Percentiles rank a stretch among this genome's conserved stretches.
Evolutionary conservation across 2,797 vertebrate species (phyloP).

Genomic region (Lepus townsendii): DNA sequence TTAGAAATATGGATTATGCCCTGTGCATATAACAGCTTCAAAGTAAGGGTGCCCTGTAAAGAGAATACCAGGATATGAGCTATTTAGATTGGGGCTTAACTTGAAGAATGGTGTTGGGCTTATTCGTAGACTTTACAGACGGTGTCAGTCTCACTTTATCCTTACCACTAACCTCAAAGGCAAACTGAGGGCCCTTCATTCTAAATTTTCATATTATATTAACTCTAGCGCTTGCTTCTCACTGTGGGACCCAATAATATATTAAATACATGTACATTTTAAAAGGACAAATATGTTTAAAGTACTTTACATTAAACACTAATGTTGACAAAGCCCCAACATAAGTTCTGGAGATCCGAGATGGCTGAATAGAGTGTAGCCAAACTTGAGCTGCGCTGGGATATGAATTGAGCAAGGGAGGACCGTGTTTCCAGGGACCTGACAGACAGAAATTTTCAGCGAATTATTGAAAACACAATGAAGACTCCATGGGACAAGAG

Average conservation of each 20-base stretch:
- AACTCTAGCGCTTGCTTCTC: constrained; percentile 30
- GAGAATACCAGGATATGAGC: not conserved
- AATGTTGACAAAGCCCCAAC: not conserved
- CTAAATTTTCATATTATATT: constrained; percentile 19
- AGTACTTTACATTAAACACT: constrained; percentile 3
- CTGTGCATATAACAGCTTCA: constrained; percentile 9
- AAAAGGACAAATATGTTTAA: constrained; percentile 53
- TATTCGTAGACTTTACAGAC: constrained; percentile 33
- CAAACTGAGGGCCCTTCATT: not conserved
- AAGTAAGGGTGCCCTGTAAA: not conserved
- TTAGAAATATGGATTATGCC: constrained; percentile 23
- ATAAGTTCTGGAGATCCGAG: too few species aligned
- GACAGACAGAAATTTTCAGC: too few species aligned
- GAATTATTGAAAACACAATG: too few species aligned
- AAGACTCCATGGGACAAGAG: too few species aligned
- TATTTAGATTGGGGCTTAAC: not conserved
- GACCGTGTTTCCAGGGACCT: too few species aligned
- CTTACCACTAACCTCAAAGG: not conserved
- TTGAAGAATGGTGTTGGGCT: not conserved
- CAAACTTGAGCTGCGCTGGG: too few species aligned
- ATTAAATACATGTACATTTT: constrained; percentile 41
- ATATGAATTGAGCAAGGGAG: too few species aligned
- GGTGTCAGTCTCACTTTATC: constrained; percentile 21
- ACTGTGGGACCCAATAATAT: not conserved
- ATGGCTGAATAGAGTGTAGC: too few species aligned